Evolutionary conservation across 2,113 vertebrate genomes (phyloP).

Genomic region (Stigmatopora nigra): DNA sequence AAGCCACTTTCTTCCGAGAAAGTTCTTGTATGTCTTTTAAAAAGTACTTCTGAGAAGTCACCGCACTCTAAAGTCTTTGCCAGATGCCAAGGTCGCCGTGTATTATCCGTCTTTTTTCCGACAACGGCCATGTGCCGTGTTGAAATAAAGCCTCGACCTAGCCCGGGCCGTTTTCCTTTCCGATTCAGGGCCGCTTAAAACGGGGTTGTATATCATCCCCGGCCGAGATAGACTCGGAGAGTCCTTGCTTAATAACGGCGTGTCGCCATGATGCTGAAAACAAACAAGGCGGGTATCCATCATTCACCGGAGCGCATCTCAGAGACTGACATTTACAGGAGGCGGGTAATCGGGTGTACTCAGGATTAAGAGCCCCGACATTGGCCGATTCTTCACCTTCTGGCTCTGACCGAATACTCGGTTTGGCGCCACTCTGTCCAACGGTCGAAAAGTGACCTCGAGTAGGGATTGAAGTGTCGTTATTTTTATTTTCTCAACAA

Average conservation of each 20-base stretch:
- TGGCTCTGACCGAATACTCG: background rate
- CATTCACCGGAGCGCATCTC: slow-evolving; percentile 61
- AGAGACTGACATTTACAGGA: slow-evolving; percentile 63
- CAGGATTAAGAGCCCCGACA: slow-evolving; percentile 53
- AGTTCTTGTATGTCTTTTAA: background rate
- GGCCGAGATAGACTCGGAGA: slow-evolving; percentile 45
- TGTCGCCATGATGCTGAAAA: slow-evolving; percentile 36
- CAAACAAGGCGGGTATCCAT: slow-evolving; percentile 60
- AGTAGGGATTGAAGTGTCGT: slow-evolving; percentile 35
- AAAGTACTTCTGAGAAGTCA: background rate
- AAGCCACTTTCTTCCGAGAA: background rate
- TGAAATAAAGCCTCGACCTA: background rate
- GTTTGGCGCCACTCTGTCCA: slow-evolving; percentile 17
- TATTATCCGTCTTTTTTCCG: background rate
- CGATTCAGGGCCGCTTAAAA: slow-evolving; percentile 45
- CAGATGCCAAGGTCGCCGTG: background rate
- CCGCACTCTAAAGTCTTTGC: background rate
- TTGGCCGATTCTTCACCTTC: slow-evolving; percentile 22
- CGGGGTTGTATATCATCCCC: slow-evolving; percentile 43
- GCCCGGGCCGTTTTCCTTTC: slow-evolving; percentile 10
- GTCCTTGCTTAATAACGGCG: slow-evolving; percentile 45
- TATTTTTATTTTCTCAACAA: slow-evolving; percentile 22
- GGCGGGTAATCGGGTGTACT: slow-evolving; percentile 52
- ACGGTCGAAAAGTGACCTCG: slow-evolving; percentile 51
- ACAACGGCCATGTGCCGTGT: background rate